A percentile compares a stretch with the other conserved stretches of the same genome.
Conservation (phyloP, 2,113 vertebrate species). For the Paratilapia polleni region DNA sequence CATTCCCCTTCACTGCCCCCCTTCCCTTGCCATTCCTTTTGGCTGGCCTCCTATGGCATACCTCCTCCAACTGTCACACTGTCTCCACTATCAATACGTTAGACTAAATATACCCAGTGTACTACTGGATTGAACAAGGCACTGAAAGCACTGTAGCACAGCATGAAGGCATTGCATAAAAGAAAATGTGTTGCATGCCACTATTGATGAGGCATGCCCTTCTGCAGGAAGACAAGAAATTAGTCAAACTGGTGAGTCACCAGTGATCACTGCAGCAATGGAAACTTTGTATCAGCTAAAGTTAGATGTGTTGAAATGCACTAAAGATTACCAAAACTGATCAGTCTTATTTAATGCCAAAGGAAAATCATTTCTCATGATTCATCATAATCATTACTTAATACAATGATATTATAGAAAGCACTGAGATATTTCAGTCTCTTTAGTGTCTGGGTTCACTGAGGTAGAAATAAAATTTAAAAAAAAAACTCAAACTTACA, state of each 20-base stretch:
- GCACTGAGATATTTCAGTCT: background rate
- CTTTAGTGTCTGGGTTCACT: background rate
- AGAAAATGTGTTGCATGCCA: background rate
- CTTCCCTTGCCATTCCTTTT: conserved; percentile 44
- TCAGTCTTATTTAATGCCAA: background rate
- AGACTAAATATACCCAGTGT: conserved; percentile 72
- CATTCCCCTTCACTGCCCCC: conserved; percentile 10
- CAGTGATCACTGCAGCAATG: background rate
- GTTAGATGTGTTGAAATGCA: background rate
- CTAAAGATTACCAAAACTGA: background rate
- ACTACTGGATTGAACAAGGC: background rate
- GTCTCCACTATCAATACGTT: conserved; percentile 50
- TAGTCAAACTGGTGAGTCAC: background rate
- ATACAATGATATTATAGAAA: background rate
- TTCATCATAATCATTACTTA: background rate
- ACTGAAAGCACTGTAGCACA: background rate
- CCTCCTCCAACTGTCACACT: conserved; percentile 12
- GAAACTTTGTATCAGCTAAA: conserved; percentile 20
- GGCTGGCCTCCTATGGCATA: conserved; percentile 5
- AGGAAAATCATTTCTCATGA: background rate
- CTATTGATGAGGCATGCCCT: background rate
- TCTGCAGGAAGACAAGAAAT: background rate
- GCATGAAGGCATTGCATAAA: background rate
- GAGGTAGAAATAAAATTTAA: background rate
- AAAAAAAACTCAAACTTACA: background rate